Conservation (phyloP, 2,113 vertebrate genomes). For the Seriola quinqueradiata region DNA sequence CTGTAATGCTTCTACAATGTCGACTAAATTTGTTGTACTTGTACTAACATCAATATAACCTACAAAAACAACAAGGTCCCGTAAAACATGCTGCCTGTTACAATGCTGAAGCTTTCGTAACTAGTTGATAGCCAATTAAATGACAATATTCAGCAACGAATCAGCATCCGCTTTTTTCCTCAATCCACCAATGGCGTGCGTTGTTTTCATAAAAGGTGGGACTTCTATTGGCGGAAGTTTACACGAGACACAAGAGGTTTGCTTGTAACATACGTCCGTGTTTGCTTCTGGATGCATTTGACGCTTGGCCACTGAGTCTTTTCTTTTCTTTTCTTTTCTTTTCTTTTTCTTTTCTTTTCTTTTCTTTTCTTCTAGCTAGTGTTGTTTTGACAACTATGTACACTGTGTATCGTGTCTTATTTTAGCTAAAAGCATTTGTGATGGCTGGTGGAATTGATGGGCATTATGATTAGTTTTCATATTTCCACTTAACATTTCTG, state of each 20-base stretch:
- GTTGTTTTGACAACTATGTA: no score
- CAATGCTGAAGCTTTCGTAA: constrained; percentile 11
- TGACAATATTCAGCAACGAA: constrained; percentile 27
- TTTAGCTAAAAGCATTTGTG: no score
- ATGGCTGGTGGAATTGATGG: no score
- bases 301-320: no score
- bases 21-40: rapidly evolving
- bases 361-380: no score
- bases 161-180: background rate
- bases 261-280: background rate
- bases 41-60: background rate
- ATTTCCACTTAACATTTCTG: no score
- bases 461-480: no score
- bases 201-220: constrained; percentile 11
- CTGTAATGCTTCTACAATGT: no score
- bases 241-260: background rate
- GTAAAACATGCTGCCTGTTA: background rate
- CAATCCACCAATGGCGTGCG: constrained; percentile 44
- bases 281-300: background rate
- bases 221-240: background rate
- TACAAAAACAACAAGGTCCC: background rate
- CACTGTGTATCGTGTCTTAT: no score
- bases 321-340: no score
- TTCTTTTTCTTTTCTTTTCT: no score
- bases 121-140: background rate